Base-by-base conservation (phyloP, 2,888 invertebrate genomes). In the Pogonocherus hispidulus region DNA sequence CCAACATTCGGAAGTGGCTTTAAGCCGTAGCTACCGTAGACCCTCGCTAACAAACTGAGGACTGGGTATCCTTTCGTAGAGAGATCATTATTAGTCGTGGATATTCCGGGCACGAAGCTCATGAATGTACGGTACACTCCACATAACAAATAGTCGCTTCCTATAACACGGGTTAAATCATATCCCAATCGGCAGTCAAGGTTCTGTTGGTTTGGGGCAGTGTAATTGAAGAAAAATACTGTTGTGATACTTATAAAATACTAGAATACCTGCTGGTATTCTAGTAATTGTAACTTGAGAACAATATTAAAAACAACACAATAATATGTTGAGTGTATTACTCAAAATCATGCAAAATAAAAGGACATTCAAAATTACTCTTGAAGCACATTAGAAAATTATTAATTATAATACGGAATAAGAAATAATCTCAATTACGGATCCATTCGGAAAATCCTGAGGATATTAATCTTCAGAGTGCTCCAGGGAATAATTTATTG, bases 1-100 rank as follows among this genome's bases (percentile, higher is more conserved):
- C 57, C 52, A 67, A 70, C 70, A 66, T 65, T 70, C 66, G 70
- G 66, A 72, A 69, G 70, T 72, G 68, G 72, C 66, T 68, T 70
- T 68, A 68, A 64, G 47, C 65, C 57, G 59, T 35, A 62, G 37
- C 14, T 37, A 55, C 55, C 37, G 18, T 27, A 69, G 69, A 66
- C 62, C 44, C 46, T 52, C 44, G 60, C 66, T 70, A 70, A 70
- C 70, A 68, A 72, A 70, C 55, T 37, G 37, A 55, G 55, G 35
- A 55, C 55, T 35, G 63, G 49, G 62, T 66, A 70, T 72, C 67
- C 65, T 59, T 27, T 67, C 67, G 66, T 68, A 70, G 18, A 67
- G 70, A 41, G 67, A 63, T 59, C 27, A 60, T 72, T 65, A 72
- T 69, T 72, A 67, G 62, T 59, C 55, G 59, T 44, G 27, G 49